A percentile compares a stretch with the other conserved stretches of the same genome.
These are phyloP conservation scores for Phocoena sinus DNA, from an alignment of 2,113 vertebrate species.

Conservation along the genomic window DNA sequence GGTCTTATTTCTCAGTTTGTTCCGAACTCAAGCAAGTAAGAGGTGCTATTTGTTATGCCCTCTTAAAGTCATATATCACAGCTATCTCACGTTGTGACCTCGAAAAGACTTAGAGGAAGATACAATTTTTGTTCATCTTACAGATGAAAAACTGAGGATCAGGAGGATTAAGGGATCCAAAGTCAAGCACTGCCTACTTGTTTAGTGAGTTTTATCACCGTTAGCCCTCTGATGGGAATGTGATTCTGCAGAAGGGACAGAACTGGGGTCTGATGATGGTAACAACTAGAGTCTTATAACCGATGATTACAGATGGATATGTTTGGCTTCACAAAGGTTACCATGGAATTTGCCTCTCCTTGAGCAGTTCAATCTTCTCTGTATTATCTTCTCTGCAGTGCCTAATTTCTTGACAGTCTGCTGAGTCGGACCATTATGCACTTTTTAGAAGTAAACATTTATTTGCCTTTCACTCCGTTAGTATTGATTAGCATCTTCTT, in stretches of 20 bases:
- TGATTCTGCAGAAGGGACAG: background rate
- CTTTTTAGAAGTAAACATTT: slow-evolving; percentile 20
- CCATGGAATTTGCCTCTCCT: background rate
- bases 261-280: background rate
- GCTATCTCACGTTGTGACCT: background rate
- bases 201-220: background rate
- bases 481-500: slow-evolving; percentile 40
- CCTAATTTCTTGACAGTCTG: slow-evolving; percentile 29
- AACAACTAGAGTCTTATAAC: background rate
- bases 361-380: background rate
- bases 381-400: background rate
- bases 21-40: background rate
- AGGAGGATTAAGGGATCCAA: background rate
- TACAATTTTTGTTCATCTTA: background rate
- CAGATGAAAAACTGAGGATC: background rate
- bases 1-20: background rate
- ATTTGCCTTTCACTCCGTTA: slow-evolving; percentile 22
- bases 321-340: background rate
- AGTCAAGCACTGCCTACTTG: background rate
- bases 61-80: background rate
- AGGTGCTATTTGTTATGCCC: background rate
- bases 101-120: background rate
- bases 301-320: background rate
- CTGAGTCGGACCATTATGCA: background rate
- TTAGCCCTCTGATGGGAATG: background rate